A percentile compares a stretch with the other conserved stretches of the same genome.
Evolutionary conservation across 2,888 invertebrate genomes (phyloP).

Genomic region (Dicranocentrus wangi): DNA sequence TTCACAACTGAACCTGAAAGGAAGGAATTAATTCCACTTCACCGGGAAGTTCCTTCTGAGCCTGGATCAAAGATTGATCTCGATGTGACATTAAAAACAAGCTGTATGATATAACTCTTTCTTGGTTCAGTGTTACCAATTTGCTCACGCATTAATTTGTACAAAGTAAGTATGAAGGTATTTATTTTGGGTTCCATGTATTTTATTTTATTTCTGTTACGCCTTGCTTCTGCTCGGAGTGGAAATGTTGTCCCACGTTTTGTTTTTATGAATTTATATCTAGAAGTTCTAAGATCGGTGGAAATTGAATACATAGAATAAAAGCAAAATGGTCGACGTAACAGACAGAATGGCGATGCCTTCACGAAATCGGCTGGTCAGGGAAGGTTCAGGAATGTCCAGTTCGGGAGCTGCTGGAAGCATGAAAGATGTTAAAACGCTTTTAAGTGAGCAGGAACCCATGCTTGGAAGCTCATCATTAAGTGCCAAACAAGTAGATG

Average conservation of each 20-base stretch:
- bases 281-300: too few species aligned
- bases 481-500: slow-evolving; percentile 72
- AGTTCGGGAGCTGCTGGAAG: slow-evolving; percentile 49
- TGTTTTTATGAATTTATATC: too few species aligned
- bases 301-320: slow-evolving; percentile 2
- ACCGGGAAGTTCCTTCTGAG: too few species aligned
- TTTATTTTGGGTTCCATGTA: too few species aligned
- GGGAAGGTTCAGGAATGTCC: slow-evolving; percentile 55
- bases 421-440: slow-evolving; percentile 59
- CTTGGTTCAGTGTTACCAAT: slow-evolving; percentile 2
- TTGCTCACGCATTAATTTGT: slow-evolving; percentile 32
- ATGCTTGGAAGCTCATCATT: slow-evolving; percentile 67
- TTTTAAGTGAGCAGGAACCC: slow-evolving; percentile 66
- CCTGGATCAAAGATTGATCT: neutral
- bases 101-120: too few species aligned
- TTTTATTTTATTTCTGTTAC: too few species aligned
- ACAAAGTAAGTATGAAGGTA: slow-evolving; percentile 21
- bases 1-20: neutral
- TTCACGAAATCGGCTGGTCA: slow-evolving; percentile 56
- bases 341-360: slow-evolving; percentile 69
- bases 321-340: slow-evolving; percentile 69
- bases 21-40: neutral
- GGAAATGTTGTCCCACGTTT: too few species aligned
- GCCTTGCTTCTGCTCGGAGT: too few species aligned
- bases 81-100: neutral